A percentile compares a stretch with the other conserved stretches of the same genome.
These are phyloP conservation scores for Brachynemurus nebulosus DNA, from an alignment of 2,888 invertebrate genomes.

Conservation along the genomic window DNA sequence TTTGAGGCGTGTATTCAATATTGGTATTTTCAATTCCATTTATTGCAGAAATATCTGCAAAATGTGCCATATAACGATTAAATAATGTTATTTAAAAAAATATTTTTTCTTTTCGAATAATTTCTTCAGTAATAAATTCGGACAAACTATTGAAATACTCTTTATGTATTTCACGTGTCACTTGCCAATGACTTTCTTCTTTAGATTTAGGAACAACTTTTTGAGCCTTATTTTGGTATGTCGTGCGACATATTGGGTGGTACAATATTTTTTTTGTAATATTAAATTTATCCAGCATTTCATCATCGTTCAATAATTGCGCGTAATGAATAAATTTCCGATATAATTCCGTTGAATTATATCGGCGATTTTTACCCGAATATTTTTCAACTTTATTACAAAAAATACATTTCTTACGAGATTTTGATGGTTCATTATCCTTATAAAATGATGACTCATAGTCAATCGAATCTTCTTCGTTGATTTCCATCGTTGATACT, in stretches of 20 bases:
- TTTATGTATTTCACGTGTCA: slow-evolving; percentile 15
- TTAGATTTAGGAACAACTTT: neutral
- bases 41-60: neutral
- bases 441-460: no score
- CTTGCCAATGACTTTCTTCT: slow-evolving; percentile 10
- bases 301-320: no score
- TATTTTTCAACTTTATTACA: no score
- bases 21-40: neutral
- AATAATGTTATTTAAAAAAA: neutral
- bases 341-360: no score
- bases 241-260: slow-evolving; percentile 24
- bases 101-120: slow-evolving; percentile 17
- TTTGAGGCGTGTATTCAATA: neutral
- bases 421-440: no score
- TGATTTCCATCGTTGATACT: no score
- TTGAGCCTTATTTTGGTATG: slow-evolving; percentile 9
- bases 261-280: slow-evolving; percentile 32
- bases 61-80: neutral
- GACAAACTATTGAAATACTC: slow-evolving; percentile 15
- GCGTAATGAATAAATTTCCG: no score
- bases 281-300: no score
- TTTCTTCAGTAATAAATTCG: slow-evolving; percentile 14
- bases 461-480: no score
- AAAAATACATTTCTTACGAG: no score
- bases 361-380: no score